phyloP scores from a whole-genome alignment of 2,113 vertebrate genomes.

The human region GRCh38 chr15:97401001-97401500 shows the following conservation, averaged over 20 bases:
- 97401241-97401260: conserved; percentile 95
- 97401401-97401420: conserved; percentile 99
- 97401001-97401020: conserved; percentile 43
- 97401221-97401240: conserved; percentile 91
- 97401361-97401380: conserved; percentile 95
- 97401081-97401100: conserved; percentile 73
- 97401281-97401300: conserved; percentile 99
- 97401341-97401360: conserved; percentile 99
- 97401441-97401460: conserved; percentile 99
- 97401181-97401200: conserved; percentile 93
- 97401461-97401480: conserved; percentile 95
- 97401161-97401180: conserved; percentile 77
- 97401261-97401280: conserved; percentile 99
- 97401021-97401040: conserved; percentile 73
- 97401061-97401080: conserved; percentile 77
- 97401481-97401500: conserved; percentile 97
- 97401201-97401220: conserved; percentile 98
- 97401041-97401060: conserved; percentile 63
- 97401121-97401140: conserved; percentile 71
- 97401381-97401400: conserved; percentile 99
- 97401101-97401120: conserved; percentile 77
- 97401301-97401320: conserved; percentile 99
- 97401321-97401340: conserved; percentile 99
- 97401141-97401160: conserved; percentile 62
- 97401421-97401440: conserved; percentile 99